Evolutionary conservation across 37 sponge, comb jelly and placozoan genomes (phyloP), one percentile per base, ranked within the genome.

Genomic region (Spongia lamella): DNA sequence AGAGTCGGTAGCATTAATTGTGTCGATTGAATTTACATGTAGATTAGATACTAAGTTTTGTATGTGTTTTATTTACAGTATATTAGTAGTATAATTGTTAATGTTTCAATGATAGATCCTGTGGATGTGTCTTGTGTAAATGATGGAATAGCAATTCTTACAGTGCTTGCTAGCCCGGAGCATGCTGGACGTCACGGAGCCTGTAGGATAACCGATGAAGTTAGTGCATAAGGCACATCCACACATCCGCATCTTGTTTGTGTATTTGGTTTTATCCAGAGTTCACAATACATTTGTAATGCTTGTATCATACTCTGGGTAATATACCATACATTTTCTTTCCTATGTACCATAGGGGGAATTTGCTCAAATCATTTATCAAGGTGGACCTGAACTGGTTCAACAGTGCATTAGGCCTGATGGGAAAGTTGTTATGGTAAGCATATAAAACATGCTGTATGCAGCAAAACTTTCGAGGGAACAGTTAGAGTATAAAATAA

Each of bases 131-230:
- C 76, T 0, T 47, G 50, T 33, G 37, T 86, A 33, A 55, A 39
- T 22, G 50, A 61, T 49, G 40, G 53, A 22, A 51, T 82, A 47
- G 79, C 57, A 17, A 62, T 68, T 7, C 50, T 88, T 24, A 88
- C 88, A 54, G 72, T 82, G 20, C 25, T 29, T 20, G 47, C 79
- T 56, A 58, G 30, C 0, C 83, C 83, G 5, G 67, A 88, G 7
- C 37, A 88, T 56, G 84, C 83, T 24, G 66, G 49, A 70, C 43
- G 61, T 17, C 88, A 88, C 63, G 88, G 88, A 37, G 84, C 79
- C 1, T 88, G 88, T 54, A 77, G 64, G 64, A 32, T 88, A 16
- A 88, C 38, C 7, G 72, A 73, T 2, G 51, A 61, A 19, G 88
- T 87, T 25, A 73, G 81, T 22, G 17, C 0, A 11, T 1, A 52